These are phyloP conservation scores for Edolisoma coerulescens DNA, from an alignment of 2,113 vertebrate species.

Conservation along the genomic window DNA sequence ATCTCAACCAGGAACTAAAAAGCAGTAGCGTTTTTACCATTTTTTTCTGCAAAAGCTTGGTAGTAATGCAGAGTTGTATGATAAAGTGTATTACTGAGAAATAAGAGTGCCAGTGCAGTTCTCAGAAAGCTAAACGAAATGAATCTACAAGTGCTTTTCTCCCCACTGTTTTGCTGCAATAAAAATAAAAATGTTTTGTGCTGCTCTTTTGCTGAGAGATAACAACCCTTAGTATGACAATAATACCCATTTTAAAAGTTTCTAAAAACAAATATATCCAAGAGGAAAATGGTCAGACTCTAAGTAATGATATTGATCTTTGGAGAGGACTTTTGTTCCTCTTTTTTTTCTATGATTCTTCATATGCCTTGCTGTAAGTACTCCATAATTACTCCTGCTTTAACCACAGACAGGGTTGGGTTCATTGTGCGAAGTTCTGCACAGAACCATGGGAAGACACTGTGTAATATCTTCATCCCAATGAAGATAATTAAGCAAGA, in stretches of 20 bases:
- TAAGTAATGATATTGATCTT: background rate
- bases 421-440: background rate
- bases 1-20: background rate
- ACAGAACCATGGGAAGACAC: background rate
- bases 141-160: background rate
- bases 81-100: background rate
- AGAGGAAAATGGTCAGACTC: background rate
- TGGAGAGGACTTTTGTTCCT: background rate
- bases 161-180: background rate
- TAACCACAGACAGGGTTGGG: background rate
- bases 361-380: background rate
- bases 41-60: background rate
- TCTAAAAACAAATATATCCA: background rate
- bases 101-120: background rate
- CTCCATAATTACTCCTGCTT: background rate
- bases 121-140: background rate
- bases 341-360: background rate
- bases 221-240: background rate
- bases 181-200: background rate
- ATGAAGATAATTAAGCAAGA: background rate
- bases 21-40: background rate
- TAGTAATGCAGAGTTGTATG: background rate
- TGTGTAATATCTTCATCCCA: background rate
- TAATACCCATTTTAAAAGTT: background rate
- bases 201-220: background rate